phyloP scores from a whole-genome alignment of 2,888 invertebrate genomes.

The Hecatera dysodea region DNA sequence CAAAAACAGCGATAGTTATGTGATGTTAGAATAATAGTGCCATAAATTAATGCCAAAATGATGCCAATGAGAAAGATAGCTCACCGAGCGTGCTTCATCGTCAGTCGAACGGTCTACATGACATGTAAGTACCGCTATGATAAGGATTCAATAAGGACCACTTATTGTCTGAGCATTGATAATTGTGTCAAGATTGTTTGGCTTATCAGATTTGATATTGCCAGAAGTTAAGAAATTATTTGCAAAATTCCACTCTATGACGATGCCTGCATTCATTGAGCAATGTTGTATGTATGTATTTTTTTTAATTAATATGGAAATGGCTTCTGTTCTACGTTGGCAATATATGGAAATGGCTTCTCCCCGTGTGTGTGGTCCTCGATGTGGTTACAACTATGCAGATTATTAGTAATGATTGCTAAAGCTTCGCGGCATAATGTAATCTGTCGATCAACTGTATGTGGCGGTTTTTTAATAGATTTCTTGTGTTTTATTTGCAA shows the following conservation, averaged over 20 bases:
- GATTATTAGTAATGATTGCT: not conserved
- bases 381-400: not conserved
- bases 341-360: not conserved
- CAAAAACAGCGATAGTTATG: not conserved
- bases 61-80: slow-evolving; percentile 81
- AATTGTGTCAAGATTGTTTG: slow-evolving; percentile 43
- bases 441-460: not conserved
- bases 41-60: slow-evolving; percentile 71
- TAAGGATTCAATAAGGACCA: slow-evolving; percentile 33
- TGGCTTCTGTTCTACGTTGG: slow-evolving; percentile 1
- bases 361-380: not conserved
- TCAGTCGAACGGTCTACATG: slow-evolving; percentile 86
- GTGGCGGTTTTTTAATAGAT: not conserved
- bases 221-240: slow-evolving; percentile 6
- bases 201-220: slow-evolving; percentile 40
- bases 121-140: slow-evolving; percentile 83
- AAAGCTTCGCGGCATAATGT: not conserved
- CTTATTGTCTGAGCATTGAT: slow-evolving; percentile 32
- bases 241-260: slow-evolving; percentile 15
- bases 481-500: not conserved
- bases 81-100: slow-evolving; percentile 83
- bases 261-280: not conserved
- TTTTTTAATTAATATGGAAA: slow-evolving; percentile 10
- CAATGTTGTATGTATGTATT: not conserved
- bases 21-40: slow-evolving; percentile 24